A percentile compares a stretch with the other conserved stretches of the same genome.
phyloP scores from a whole-genome alignment of 2,888 invertebrate species.

The Ennomos fuscantarius region DNA sequence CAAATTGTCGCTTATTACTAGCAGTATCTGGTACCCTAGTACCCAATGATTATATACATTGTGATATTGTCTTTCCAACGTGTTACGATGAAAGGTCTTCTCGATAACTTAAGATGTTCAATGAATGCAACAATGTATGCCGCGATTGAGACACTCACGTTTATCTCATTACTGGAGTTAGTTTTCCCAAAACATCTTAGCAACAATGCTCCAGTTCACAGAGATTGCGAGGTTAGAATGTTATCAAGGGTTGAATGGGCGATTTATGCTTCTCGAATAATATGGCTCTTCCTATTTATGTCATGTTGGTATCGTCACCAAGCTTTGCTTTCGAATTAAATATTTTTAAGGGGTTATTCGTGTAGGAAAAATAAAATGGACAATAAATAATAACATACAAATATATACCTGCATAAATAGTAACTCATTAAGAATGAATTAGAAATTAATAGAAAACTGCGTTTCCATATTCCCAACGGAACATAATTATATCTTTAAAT shows the following conservation, averaged over 20 bases:
- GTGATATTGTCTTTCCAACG: neutral
- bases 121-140: conserved; percentile 23
- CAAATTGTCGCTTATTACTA: no score
- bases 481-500: no score
- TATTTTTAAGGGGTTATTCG: neutral
- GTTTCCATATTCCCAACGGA: no score
- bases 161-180: conserved; percentile 2
- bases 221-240: conserved; percentile 52
- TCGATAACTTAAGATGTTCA: conserved; percentile 11
- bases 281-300: conserved; percentile 41
- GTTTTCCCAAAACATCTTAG: conserved; percentile 29
- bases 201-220: conserved; percentile 37
- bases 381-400: no score
- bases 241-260: conserved; percentile 53
- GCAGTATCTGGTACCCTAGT: no score
- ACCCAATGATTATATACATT: neutral
- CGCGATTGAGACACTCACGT: conserved; percentile 8
- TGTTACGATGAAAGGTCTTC: conserved; percentile 11
- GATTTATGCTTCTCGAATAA: conserved; percentile 49
- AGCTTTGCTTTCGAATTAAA: neutral
- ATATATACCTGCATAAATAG: no score
- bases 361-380: no score
- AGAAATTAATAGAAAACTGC: no score
- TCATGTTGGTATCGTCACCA: conserved; percentile 34
- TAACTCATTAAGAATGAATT: no score